These are phyloP conservation scores for Malurus cyaneus DNA, from an alignment of 2,113 vertebrate species.

Conservation along the genomic window DNA sequence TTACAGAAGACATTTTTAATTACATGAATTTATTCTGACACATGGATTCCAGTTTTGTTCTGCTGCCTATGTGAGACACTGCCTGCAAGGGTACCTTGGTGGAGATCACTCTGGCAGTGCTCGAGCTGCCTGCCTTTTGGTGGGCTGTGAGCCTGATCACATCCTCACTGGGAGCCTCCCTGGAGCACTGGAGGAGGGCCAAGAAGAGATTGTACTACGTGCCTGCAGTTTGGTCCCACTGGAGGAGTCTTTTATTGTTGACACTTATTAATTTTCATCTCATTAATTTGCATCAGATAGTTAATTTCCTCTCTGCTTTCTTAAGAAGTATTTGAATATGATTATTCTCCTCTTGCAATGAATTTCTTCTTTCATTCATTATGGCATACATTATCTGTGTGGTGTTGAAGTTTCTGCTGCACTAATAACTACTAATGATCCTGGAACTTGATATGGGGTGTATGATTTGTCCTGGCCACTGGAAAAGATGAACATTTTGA, in stretches of 20 bases:
- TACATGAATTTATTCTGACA: neutral
- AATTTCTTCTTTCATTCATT: constrained; percentile 35
- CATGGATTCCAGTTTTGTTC: neutral
- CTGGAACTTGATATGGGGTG: neutral
- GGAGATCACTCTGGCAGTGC: neutral
- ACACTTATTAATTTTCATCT: constrained; percentile 28
- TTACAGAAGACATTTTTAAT: neutral
- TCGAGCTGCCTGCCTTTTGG: neutral
- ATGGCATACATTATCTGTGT: neutral
- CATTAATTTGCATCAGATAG: constrained; percentile 24
- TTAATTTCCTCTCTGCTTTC: constrained; percentile 21
- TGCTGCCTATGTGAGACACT: neutral
- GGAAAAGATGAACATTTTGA: neutral
- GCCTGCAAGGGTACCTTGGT: neutral
- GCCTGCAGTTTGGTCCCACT: neutral
- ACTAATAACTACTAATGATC: constrained; percentile 29
- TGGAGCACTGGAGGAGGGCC: neutral
- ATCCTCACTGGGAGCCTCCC: neutral
- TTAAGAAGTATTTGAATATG: neutral
- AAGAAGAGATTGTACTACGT: neutral
- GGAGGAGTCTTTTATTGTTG: neutral
- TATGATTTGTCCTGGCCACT: neutral
- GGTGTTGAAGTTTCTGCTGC: neutral
- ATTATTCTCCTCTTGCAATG: neutral
- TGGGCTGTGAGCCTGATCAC: neutral